Evolutionary conservation across 2,888 invertebrate genomes (phyloP), one percentile per base, ranked within the genome.

Genomic region (Scotopteryx bipunctaria): DNA sequence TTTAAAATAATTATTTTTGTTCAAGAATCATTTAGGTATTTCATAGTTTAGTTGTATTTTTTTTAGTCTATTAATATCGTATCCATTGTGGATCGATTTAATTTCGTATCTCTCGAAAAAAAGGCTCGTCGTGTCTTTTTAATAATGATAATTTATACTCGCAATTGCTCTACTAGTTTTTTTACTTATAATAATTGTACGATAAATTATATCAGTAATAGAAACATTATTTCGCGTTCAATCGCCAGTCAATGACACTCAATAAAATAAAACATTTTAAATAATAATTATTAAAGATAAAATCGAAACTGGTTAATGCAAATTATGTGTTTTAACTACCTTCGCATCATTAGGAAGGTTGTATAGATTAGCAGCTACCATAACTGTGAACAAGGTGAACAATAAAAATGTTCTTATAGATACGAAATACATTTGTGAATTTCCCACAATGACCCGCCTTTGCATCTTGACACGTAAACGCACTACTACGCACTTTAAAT

Each of bases 331-430:
- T 56, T 48, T 46, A 40, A 36, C 43, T 49, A 5, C 47, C 47
- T 57, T 52, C 41, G 27, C 37, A 50, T 52, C 16, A 45, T 36
- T 49, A 40, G 33, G 40, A 55, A 61, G 63, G 57, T 52, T 59
- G 48, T 58, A 48, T 53, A 57, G 61, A 51, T 59, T 63, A 53
- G 36, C 55, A 49, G 57, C 42, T 32, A 36, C 54, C 37, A 57
- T 57, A 58, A 56, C 53, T 51, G 31, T 5, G 31, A 4, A 15
- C 37, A 45, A 36, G 44, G 44, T 38, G 23, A 32, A 14, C 32
- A 38, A n/a, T 29, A 21, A 15, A 9, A 32, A 13, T 42, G 13
- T 36, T 6, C 25, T 13, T 9, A 15, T 44, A 40, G 50, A 50
- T 25, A 32, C 17, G 33, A 2, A 38, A 44, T 23, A 44, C 37